These are phyloP conservation scores for Eumacrocentrus americanus DNA, from an alignment of 2,888 invertebrate species.

Conservation along the genomic window DNA sequence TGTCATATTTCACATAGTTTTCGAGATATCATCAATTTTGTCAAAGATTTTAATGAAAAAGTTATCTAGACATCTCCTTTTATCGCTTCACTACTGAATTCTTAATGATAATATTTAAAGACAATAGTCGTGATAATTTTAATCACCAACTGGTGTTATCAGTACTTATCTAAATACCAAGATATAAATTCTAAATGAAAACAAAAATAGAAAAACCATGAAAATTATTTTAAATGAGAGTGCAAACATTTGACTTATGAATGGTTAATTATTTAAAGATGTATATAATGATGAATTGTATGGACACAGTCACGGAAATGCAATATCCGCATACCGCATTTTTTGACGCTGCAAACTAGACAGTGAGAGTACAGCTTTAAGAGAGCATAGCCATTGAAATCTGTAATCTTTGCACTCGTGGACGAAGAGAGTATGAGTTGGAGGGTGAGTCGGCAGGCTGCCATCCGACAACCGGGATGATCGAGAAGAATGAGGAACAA, in stretches of 20 bases:
- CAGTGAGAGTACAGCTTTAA: constrained; percentile 25
- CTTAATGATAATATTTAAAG: too few relatives aligned
- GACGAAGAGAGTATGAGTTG: constrained; percentile 31
- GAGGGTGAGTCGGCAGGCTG: constrained; percentile 27
- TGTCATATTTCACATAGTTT: too few relatives aligned
- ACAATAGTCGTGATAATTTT: too few relatives aligned
- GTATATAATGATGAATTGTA: background rate
- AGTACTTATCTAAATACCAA: too few relatives aligned
- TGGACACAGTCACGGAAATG: background rate
- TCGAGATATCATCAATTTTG: too few relatives aligned
- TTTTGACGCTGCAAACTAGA: constrained; percentile 21
- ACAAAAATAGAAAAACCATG: too few relatives aligned
- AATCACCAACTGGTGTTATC: too few relatives aligned
- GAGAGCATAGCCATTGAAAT: constrained; percentile 34
- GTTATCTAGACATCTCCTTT: too few relatives aligned
- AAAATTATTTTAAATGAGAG: too few relatives aligned
- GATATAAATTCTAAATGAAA: too few relatives aligned
- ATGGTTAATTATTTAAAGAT: background rate
- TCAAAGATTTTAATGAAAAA: too few relatives aligned
- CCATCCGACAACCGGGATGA: constrained; percentile 42
- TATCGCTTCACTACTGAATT: too few relatives aligned
- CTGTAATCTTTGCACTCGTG: constrained; percentile 36
- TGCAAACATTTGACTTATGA: background rate
- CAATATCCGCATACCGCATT: constrained; percentile 8
- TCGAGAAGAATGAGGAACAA: constrained; percentile 49